A percentile compares a stretch with the other conserved stretches of the same genome.
phyloP scores from a whole-genome alignment of 2,888 invertebrate genomes.

The Eurytoma californica region DNA sequence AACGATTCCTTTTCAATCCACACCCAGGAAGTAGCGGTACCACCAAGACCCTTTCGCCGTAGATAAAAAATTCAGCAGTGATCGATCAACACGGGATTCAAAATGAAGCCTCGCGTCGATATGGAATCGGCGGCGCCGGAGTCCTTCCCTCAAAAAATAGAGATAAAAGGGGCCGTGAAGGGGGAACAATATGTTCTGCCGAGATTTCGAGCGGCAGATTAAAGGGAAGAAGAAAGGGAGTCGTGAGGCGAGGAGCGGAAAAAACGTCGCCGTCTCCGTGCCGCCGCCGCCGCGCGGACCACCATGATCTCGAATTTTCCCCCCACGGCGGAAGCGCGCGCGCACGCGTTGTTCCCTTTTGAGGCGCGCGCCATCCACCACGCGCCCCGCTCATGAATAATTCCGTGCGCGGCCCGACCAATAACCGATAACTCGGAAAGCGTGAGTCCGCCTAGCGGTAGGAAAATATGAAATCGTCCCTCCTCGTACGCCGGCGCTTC shows the following conservation, averaged over 20 bases:
- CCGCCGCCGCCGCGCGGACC: slow-evolving; percentile 36
- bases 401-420: slow-evolving; percentile 62
- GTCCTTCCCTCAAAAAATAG: not conserved
- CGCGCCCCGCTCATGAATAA: slow-evolving; percentile 66
- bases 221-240: slow-evolving; percentile 40
- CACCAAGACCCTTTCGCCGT: no score
- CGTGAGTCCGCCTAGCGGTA: slow-evolving; percentile 14
- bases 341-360: not conserved
- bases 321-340: slow-evolving; percentile 30
- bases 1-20: no score
- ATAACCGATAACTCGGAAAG: slow-evolving; percentile 67
- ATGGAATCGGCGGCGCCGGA: not conserved
- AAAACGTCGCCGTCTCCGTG: slow-evolving; percentile 39
- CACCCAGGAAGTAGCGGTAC: no score
- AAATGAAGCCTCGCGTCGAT: slow-evolving; percentile 18
- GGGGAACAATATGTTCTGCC: slow-evolving; percentile 46
- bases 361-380: not conserved
- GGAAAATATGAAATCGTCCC: slow-evolving; percentile 41
- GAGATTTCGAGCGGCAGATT: slow-evolving; percentile 55
- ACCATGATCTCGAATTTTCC: slow-evolving; percentile 52
- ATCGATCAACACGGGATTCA: slow-evolving; percentile 38
- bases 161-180: slow-evolving; percentile 17
- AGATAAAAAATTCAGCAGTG: not conserved
- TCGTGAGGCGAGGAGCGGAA: slow-evolving; percentile 40
- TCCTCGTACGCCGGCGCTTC: not conserved